Conservation (phyloP, 1,140 invertebrate genomes). For the Caenorhabditis inopinata region DNA sequence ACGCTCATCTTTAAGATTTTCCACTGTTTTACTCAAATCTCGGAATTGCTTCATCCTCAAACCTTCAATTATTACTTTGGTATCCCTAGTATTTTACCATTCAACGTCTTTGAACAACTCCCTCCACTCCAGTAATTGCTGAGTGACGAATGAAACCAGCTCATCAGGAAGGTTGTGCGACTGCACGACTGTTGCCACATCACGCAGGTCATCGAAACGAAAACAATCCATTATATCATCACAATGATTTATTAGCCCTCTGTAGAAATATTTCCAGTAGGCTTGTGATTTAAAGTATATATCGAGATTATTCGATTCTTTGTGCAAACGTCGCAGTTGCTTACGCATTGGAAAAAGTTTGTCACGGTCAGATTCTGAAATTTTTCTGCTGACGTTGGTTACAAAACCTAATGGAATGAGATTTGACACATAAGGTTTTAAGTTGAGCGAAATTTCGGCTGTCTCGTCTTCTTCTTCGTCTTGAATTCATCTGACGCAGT, state of each 20-base stretch:
- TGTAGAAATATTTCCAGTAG: conserved; percentile 13
- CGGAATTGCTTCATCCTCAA: background rate
- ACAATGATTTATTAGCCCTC: background rate
- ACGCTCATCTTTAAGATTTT: background rate
- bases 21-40: background rate
- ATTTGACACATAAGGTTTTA: too few species aligned
- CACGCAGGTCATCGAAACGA: background rate
- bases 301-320: background rate
- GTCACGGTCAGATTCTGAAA: background rate
- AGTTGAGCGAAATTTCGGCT: too few species aligned
- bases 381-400: too few species aligned
- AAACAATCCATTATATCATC: conserved; percentile 17
- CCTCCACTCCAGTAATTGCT: conserved; percentile 11
- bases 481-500: too few species aligned
- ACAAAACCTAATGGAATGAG: too few species aligned
- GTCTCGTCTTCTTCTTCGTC: too few species aligned
- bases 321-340: background rate
- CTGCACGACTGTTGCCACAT: background rate
- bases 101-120: conserved; percentile 1
- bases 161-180: background rate
- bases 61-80: background rate
- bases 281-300: conserved; percentile 1
- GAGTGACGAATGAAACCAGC: conserved; percentile 1
- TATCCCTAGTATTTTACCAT: background rate
- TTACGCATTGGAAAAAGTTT: background rate